Conservation (phyloP, 2,888 invertebrate species). For the Gastrophysa polygoni region DNA sequence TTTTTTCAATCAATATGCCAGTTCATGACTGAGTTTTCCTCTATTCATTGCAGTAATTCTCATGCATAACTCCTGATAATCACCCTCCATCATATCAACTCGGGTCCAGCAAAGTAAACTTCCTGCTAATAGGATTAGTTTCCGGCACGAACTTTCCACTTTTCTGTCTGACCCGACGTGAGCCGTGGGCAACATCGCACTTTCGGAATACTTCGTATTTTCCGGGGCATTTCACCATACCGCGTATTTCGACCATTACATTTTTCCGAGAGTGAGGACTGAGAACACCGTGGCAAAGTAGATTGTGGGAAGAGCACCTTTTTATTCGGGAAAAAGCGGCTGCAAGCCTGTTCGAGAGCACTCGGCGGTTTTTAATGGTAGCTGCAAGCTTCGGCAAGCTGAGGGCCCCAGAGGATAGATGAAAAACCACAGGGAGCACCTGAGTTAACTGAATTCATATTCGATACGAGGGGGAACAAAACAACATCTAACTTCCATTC, state of each 20-base stretch:
- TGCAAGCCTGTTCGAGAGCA: not conserved
- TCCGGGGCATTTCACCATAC: not conserved
- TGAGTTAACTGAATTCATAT: too few species aligned
- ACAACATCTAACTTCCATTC: too few species aligned
- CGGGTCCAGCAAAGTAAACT: not conserved
- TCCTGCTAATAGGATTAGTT: not conserved
- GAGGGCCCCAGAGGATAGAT: too few species aligned
- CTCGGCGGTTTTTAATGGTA: not conserved
- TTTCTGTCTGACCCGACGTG: not conserved
- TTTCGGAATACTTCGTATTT: not conserved
- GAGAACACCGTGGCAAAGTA: not conserved
- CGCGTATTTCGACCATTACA: not conserved
- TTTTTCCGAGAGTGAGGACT: not conserved
- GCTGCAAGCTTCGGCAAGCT: not conserved
- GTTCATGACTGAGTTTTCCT: too few species aligned
- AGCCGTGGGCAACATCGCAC: not conserved
- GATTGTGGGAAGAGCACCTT: not conserved
- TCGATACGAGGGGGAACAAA: too few species aligned
- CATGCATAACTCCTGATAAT: not conserved
- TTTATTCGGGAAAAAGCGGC: not conserved
- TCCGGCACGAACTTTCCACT: not conserved
- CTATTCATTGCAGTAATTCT: not conserved
- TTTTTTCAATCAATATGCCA: too few species aligned
- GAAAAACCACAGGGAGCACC: too few species aligned
- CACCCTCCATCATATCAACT: conserved; percentile 1